These are phyloP conservation scores for Acipenser oxyrinchus DNA, from an alignment of 2,797 vertebrate species.

Conservation along the genomic window DNA sequence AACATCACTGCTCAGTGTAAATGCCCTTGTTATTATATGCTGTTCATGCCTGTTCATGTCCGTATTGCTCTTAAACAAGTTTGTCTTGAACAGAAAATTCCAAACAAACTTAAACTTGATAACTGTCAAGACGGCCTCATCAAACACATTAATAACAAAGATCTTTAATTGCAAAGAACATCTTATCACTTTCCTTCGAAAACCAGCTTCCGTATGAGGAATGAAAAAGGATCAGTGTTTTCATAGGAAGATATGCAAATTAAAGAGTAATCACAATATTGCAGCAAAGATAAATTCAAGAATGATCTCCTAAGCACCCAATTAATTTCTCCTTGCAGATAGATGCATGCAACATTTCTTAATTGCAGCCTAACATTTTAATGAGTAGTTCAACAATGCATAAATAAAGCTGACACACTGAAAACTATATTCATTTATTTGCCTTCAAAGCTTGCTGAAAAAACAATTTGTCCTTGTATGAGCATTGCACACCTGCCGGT, in stretches of 20 bases:
- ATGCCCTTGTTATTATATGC: no score
- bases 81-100: background rate
- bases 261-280: conserved; percentile 58
- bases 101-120: background rate
- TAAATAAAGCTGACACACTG: conserved; percentile 62
- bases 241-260: conserved; percentile 64
- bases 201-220: conserved; percentile 20
- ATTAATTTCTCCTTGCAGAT: conserved; percentile 61
- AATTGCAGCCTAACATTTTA: conserved; percentile 63
- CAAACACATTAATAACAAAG: conserved; percentile 12
- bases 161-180: conserved; percentile 22
- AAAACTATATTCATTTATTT: conserved; percentile 57
- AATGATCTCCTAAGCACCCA: conserved; percentile 65
- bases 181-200: conserved; percentile 23
- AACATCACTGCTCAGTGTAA: no score
- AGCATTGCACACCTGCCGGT: conserved; percentile 38
- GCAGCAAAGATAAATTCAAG: conserved; percentile 66
- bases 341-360: conserved; percentile 60
- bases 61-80: conserved; percentile 5
- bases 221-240: conserved; percentile 30
- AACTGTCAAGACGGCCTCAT: conserved; percentile 6
- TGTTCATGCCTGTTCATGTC: background rate
- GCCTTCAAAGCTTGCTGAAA: conserved; percentile 37
- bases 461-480: conserved; percentile 41
- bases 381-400: conserved; percentile 61